Base-by-base conservation (phyloP, 2,888 invertebrate genomes). In the Gastrophysa polygoni region DNA sequence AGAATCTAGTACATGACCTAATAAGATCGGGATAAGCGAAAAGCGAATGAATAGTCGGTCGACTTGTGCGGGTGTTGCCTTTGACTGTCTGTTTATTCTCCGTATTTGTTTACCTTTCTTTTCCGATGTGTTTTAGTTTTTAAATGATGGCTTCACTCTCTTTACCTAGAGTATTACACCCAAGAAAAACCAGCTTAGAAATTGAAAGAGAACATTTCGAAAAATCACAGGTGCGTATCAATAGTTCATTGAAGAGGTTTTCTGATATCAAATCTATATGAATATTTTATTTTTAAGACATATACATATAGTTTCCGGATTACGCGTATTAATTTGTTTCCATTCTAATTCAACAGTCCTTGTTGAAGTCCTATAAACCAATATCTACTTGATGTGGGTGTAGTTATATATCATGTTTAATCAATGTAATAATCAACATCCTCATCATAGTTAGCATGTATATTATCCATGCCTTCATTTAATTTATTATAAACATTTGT, bases 151-250 rank as follows among this genome's bases (percentile, higher is more conserved):
- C 90, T 83, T 90, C 90, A 71, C 81, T 90, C 78, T 90, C 90
- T 47, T 81, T 90, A 73, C 90, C 89, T 34, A 84, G 89, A 75
- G 90, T 90, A 68, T 82, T 90, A 65, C 90, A 91, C 78, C 87
- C 88, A 71, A 87, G 90, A 78, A 91, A 90, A 83, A 89, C 90
- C 68, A 91, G 89, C 77, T 81, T 91, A 77, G 91, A 91, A 78
- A 85, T 89, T 69, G 92, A 92, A 81, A 85, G 91, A 58, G 93
- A 93, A 80, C 89, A 90, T 75, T 93, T 93, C 79, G 93, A 93
- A 82, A 92, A 91, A 81, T 88, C 88, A 77, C 92, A 92, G 89
- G 92, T 92, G 82, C 55, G 66, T 64, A 50, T 55, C 8, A 17
- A 11, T 32, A 8, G 11, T 11, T 32, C 18, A 20, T 6, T 50